Evolutionary conservation across 2,797 vertebrate species (phyloP).

Genomic region (Neosilurus hyrtlii): DNA sequence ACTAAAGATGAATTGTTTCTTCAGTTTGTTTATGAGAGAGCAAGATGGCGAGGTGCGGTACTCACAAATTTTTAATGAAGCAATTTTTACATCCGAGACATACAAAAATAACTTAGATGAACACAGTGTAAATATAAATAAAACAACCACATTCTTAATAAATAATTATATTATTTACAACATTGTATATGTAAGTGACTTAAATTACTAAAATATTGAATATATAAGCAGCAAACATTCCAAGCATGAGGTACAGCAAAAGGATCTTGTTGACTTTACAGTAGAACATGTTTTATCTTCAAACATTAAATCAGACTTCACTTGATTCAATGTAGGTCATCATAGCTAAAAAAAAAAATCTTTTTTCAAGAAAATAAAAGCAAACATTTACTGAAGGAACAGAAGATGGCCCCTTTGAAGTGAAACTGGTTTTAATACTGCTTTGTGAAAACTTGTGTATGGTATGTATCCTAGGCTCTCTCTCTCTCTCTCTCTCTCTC

Average conservation of each 20-base stretch:
- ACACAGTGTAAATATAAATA: conserved; percentile 89
- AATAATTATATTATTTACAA: conserved; percentile 94
- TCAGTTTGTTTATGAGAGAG: conserved; percentile 51
- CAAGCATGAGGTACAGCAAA: conserved; percentile 84
- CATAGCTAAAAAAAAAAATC: conserved; percentile 67
- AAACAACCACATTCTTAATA: conserved; percentile 87
- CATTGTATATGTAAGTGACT: conserved; percentile 88
- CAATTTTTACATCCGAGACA: conserved; percentile 73
- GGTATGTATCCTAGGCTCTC: conserved; percentile 54
- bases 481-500: too few species aligned
- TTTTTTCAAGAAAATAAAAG: conserved; percentile 25
- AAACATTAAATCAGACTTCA: conserved; percentile 72
- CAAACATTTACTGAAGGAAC: conserved; percentile 26
- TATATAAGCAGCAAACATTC: conserved; percentile 86
- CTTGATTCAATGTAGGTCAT: conserved; percentile 68
- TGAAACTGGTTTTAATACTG: conserved; percentile 40
- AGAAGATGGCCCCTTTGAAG: conserved; percentile 24
- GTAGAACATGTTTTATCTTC: conserved; percentile 78
- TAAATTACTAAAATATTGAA: conserved; percentile 79
- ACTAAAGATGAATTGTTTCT: conserved; percentile 8
- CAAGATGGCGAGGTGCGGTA: conserved; percentile 37
- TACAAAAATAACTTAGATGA: conserved; percentile 88
- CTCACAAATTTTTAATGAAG: conserved; percentile 71
- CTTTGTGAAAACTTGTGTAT: conserved; percentile 43
- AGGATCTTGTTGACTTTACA: conserved; percentile 76